phyloP scores from a whole-genome alignment of 2,888 invertebrate genomes.

The Gisinianus flammeolus region DNA sequence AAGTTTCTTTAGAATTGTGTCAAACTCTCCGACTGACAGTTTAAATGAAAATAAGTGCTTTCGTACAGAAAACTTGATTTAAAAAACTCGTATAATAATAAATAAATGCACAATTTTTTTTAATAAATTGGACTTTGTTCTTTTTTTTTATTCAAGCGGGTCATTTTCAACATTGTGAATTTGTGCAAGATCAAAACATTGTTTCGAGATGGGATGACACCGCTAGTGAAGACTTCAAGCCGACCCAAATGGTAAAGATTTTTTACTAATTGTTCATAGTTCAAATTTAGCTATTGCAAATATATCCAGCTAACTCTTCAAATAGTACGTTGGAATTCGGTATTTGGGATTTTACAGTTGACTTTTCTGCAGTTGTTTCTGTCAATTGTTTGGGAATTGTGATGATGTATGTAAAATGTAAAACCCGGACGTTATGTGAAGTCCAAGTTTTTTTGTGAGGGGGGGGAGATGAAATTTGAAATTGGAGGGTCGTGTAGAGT shows the following conservation, averaged over 20 bases:
- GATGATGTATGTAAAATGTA: not conserved
- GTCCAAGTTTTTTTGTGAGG: not conserved
- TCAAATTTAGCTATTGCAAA: too few relatives aligned
- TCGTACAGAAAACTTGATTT: not conserved
- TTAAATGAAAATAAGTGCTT: too few relatives aligned
- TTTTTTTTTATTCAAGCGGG: slow-evolving; percentile 70
- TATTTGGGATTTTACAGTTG: too few relatives aligned
- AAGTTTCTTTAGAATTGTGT: too few relatives aligned
- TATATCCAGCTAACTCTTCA: too few relatives aligned
- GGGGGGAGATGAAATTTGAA: not conserved
- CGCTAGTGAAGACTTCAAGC: slow-evolving; percentile 88
- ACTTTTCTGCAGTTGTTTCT: too few relatives aligned
- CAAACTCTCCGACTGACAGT: too few relatives aligned
- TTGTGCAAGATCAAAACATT: slow-evolving; percentile 90
- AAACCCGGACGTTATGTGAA: not conserved
- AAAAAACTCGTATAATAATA: not conserved
- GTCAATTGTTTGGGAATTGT: too few relatives aligned
- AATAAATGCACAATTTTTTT: not conserved
- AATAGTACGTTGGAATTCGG: too few relatives aligned
- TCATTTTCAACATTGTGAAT: slow-evolving; percentile 96
- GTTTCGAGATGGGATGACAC: slow-evolving; percentile 89
- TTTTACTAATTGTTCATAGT: too few relatives aligned
- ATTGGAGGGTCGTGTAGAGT: not conserved
- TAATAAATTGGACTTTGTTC: not conserved
- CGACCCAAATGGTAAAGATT: slow-evolving; percentile 92